Conservation (phyloP, 1,140 invertebrate genomes). For the Drosophila lowei region DNA sequence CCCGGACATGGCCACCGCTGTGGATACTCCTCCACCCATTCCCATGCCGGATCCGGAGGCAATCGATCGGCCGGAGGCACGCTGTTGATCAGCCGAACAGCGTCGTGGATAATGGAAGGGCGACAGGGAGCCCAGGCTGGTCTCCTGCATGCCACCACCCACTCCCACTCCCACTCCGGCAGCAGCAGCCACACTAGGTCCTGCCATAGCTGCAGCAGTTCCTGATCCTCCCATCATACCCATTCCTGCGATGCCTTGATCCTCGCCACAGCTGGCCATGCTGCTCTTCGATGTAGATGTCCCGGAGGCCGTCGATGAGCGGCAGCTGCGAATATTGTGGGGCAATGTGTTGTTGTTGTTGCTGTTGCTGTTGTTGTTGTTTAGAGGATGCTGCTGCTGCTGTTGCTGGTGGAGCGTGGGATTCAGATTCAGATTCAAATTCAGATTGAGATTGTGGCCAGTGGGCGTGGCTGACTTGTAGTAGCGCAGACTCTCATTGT, state of each 20-base stretch:
- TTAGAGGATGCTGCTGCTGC: conserved; percentile 27
- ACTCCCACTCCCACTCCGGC: background rate
- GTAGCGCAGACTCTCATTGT: conserved; percentile 87
- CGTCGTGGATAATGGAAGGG: conserved; percentile 72
- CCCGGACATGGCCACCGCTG: no score
- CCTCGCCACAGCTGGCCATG: conserved; percentile 76
- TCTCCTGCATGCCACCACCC: conserved; percentile 14
- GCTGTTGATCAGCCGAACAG: conserved; percentile 71
- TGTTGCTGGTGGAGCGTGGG: conserved; percentile 14
- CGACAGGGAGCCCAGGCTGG: conserved; percentile 39
- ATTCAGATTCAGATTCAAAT: no score
- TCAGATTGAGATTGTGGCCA: conserved; percentile 39
- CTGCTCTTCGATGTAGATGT: conserved; percentile 80
- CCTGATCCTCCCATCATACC: conserved; percentile 42
- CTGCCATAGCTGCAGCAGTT: background rate
- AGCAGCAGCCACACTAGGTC: background rate
- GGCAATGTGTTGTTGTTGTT: conserved; percentile 63
- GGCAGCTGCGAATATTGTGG: conserved; percentile 74
- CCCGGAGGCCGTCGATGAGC: conserved; percentile 73
- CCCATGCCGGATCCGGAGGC: conserved; percentile 14
- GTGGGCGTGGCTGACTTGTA: conserved; percentile 75
- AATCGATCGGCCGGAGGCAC: conserved; percentile 61
- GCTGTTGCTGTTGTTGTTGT: conserved; percentile 28
- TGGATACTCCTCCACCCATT: background rate
- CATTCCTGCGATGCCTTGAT: conserved; percentile 62